Evolutionary conservation across 2,888 invertebrate species (phyloP).

Genomic region (Hypolimnas misippus): DNA sequence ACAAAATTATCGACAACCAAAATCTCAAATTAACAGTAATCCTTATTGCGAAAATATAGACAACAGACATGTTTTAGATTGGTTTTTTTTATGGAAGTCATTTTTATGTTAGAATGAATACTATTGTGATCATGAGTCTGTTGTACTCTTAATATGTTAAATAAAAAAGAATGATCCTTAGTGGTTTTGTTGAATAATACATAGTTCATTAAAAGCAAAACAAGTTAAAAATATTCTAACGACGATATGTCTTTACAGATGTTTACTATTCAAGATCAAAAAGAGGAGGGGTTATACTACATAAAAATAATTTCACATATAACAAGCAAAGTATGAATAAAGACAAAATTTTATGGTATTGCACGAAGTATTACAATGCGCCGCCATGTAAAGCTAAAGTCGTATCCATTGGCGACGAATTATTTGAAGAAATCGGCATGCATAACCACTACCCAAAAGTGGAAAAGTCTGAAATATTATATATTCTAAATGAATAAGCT

Average conservation of each 20-base stretch:
- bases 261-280: conserved; percentile 49
- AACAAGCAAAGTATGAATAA: conserved; percentile 46
- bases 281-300: conserved; percentile 54
- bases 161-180: too few species aligned
- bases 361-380: conserved; percentile 50
- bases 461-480: neutral
- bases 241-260: conserved; percentile 19
- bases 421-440: conserved; percentile 21
- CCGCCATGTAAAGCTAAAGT: conserved; percentile 34
- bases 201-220: too few species aligned
- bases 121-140: too few species aligned
- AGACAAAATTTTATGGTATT: conserved; percentile 50
- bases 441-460: conserved; percentile 27
- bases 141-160: too few species aligned
- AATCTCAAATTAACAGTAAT: too few species aligned
- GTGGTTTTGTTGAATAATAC: too few species aligned
- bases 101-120: too few species aligned
- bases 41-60: too few species aligned
- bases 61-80: too few species aligned
- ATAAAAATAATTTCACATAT: conserved; percentile 50
- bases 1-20: too few species aligned
- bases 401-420: conserved; percentile 12
- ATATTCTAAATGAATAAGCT: too few species aligned
- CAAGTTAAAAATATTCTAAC: neutral
- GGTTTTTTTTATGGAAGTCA: too few species aligned